Base-by-base conservation (phyloP, 92 coral and sea anemone species). In the Paragorgia papillata region DNA sequence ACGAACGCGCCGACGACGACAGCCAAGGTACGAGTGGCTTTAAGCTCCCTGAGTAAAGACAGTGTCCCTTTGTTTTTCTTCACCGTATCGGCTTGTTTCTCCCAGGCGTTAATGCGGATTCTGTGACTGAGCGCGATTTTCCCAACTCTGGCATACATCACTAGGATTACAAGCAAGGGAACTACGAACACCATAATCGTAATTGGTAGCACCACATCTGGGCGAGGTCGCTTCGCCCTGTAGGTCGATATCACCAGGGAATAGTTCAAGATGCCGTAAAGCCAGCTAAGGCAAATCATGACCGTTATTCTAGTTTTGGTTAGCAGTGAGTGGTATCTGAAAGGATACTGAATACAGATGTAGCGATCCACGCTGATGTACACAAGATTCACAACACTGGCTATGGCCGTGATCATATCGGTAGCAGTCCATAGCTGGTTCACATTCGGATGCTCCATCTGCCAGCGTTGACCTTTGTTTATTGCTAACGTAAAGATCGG, bases 301-400 rank as follows among this genome's bases (percentile, higher is more conserved):
- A 32, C 78, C 5, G 35, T 46, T 9, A 55, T 64, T 53, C 31
- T 53, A 21, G 24, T 33, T 28, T 35, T 71, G 33, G 29, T 71
- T 37, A 71, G 34, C 31, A 71, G 30, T 9, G 64, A 3, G 43
- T 55, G 53, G 35, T 71, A 71, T 21, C 64, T 30, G 65, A 33
- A 53, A 4, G 78, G 78, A 26, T 30, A 71, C 20, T 71, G 78
- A 4, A 71, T 71, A 15, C 78, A 71, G 29, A 71, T 58, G 25
- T 30, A 71, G 20, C 78, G 78, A 71, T 71, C 78, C 5, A 71
- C 22, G n/a, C 78, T 71, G 14, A 71, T 71, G 64, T 53, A 71
- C 64, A 54, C 35, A 20, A 71, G 54, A 27, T 71, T 71, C 39
- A 34, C 65, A 10, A 71, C 54, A 34, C 78, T 71, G n/a, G 78